These are phyloP conservation scores for Criorhina ranunculi DNA, from an alignment of 2,888 invertebrate species.

Conservation along the genomic window DNA sequence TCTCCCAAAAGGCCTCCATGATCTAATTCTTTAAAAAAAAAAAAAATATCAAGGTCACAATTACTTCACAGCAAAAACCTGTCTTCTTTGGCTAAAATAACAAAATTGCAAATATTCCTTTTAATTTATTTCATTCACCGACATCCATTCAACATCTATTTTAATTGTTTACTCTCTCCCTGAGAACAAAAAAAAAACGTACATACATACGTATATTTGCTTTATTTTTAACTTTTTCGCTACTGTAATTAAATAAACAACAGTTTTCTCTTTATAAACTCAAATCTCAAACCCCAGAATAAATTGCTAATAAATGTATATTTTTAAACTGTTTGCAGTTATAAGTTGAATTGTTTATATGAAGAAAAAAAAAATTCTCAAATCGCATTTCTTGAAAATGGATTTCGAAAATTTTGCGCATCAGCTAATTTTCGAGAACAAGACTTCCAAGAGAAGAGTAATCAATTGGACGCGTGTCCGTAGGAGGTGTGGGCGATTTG, in stretches of 20 bases:
- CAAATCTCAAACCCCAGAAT: constrained; percentile 32
- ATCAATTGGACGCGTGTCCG: constrained; percentile 60
- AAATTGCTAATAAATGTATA: constrained; percentile 60
- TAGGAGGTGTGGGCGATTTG: constrained; percentile 43
- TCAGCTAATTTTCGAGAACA: constrained; percentile 45
- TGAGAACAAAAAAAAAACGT: not conserved
- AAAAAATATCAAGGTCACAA: not conserved
- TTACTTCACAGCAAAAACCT: constrained; percentile 1
- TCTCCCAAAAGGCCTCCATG: no score
- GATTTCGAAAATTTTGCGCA: constrained; percentile 66
- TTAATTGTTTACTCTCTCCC: constrained; percentile 10
- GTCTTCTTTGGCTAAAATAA: constrained; percentile 2
- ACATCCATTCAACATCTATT: not conserved
- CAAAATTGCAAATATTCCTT: not conserved
- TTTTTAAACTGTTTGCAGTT: constrained; percentile 57
- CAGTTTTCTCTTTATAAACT: constrained; percentile 58
- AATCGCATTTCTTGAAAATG: constrained; percentile 47
- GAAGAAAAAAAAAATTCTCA: constrained; percentile 5
- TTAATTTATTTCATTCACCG: not conserved
- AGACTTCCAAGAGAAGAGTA: constrained; percentile 40
- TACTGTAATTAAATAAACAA: constrained; percentile 50
- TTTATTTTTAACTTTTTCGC: constrained; percentile 41
- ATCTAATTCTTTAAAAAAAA: not conserved
- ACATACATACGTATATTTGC: not conserved
- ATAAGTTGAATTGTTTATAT: constrained; percentile 55